Conservation (phyloP, 30 jellyfish, hydroid and myxozoan genomes). For the Catostylus mosaicus region DNA sequence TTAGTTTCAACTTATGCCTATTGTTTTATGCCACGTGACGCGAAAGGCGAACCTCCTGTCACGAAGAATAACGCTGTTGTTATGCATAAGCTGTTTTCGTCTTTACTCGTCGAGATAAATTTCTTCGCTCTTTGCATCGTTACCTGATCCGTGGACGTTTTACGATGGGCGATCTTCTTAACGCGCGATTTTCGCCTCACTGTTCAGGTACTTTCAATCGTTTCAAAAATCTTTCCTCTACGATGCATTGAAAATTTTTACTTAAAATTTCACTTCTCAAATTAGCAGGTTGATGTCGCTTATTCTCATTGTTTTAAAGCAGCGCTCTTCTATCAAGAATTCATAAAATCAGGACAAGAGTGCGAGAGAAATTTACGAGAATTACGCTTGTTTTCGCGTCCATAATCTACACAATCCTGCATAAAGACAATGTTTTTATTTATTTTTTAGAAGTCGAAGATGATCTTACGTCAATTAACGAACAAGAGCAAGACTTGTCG, state of each 20-base stretch:
- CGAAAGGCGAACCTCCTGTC: constrained; percentile 24
- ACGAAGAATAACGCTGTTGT: constrained; percentile 14
- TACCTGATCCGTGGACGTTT: background rate
- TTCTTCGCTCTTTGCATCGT: background rate
- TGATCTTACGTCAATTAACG: constrained; percentile 92
- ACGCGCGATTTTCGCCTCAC: background rate
- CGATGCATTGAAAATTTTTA: background rate
- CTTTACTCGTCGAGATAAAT: constrained; percentile 2
- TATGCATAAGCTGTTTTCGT: constrained; percentile 10
- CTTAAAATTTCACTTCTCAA: background rate
- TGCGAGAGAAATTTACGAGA: too few species aligned
- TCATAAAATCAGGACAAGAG: too few species aligned
- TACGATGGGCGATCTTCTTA: constrained; percentile 7
- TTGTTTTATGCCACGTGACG: constrained; percentile 40
- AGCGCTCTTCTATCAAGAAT: too few species aligned
- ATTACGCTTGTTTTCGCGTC: too few species aligned
- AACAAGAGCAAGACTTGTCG: constrained; percentile 86
- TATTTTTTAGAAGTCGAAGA: constrained; percentile 72
- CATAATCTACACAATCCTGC: too few species aligned
- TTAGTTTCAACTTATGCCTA: background rate
- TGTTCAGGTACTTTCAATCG: constrained; percentile 12
- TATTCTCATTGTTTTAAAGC: background rate
- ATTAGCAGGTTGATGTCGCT: background rate
- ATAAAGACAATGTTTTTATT: too few species aligned
- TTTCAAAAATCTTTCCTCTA: background rate